Base-by-base conservation (phyloP, 2,888 invertebrate species). In the Phania funesta region DNA sequence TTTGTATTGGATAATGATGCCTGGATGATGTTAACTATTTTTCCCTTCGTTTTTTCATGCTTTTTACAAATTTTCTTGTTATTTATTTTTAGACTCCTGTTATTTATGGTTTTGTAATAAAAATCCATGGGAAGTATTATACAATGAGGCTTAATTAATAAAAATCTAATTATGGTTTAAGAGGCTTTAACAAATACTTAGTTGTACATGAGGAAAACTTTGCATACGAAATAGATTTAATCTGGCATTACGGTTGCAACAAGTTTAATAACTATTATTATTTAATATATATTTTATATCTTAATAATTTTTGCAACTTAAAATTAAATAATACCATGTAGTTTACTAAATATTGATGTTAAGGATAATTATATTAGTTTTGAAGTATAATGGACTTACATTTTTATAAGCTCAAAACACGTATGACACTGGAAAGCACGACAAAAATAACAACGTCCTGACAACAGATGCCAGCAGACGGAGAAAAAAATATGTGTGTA, bases 141-240 rank as follows among this genome's bases (percentile, higher is more conserved):
- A 71, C 48, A 78, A 78, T 78, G 64, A 64, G 56, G 38, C 24
- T 70, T 78, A 78, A 71, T 71, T 78, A 78, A 68, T 70, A 56
- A 70, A 77, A 68, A 70, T 70, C 35, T 70, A 70, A 78, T 71
- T 78, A 78, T 56, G 16, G n/a, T 56, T 64, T 58, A 38, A 38
- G 29, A 9, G 52, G 20, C 46, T 65, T 44, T 16, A 41, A 3
- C n/a, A 48, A 48, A 60, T 35, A 16, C 22, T 48, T 48, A 60
- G 8, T 35, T 11, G 2, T 35, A 26, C 3, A 13, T 16, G 16
- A 60, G 2, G 6, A 20, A 24, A 50, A 35, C 3, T 2, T 13
- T 29, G 24, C 41, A 26, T 54, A 5, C 13, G 24, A 48, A 35
- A 32, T 1, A 64, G 8, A 58, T 20, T 50, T 20, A 29, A 52